Conservation (phyloP, 2,113 vertebrate species). For the Neotoma lepida region DNA sequence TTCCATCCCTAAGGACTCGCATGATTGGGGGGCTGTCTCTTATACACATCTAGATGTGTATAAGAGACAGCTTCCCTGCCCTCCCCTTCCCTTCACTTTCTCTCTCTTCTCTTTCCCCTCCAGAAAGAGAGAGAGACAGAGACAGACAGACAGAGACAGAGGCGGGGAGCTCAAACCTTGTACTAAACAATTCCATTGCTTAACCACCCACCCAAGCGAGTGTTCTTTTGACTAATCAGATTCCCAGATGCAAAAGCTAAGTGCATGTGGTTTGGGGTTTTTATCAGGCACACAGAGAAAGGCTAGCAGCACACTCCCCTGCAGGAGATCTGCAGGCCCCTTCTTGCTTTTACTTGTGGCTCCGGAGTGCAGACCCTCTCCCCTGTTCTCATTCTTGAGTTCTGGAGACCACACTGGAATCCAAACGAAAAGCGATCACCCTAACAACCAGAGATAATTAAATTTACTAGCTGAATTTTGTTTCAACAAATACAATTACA, state of each 20-base stretch:
- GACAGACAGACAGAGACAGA: background rate
- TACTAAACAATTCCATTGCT: background rate
- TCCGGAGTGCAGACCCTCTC: background rate
- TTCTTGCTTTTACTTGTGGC: background rate
- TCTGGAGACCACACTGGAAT: slow-evolving; percentile 20
- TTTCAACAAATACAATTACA: slow-evolving; percentile 46
- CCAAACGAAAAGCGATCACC: slow-evolving; percentile 9
- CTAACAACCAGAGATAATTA: background rate
- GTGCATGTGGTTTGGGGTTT: slow-evolving; percentile 12
- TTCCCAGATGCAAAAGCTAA: slow-evolving; percentile 45
- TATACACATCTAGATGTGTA: no score
- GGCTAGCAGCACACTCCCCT: background rate
- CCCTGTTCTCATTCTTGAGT: background rate
- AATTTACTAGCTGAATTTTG: slow-evolving; percentile 60
- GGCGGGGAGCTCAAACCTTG: background rate
- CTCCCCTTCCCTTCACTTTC: background rate
- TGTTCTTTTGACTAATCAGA: slow-evolving; percentile 29
- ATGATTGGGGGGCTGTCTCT: no score
- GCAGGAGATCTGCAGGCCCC: background rate
- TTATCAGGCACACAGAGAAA: slow-evolving; percentile 1
- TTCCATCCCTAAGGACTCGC: background rate
- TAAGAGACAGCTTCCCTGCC: no score
- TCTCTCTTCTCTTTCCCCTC: background rate
- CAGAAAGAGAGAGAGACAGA: background rate
- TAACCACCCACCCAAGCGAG: background rate